Evolutionary conservation across 2,888 invertebrate genomes (phyloP).

Genomic region (Coleophora deauratella): DNA sequence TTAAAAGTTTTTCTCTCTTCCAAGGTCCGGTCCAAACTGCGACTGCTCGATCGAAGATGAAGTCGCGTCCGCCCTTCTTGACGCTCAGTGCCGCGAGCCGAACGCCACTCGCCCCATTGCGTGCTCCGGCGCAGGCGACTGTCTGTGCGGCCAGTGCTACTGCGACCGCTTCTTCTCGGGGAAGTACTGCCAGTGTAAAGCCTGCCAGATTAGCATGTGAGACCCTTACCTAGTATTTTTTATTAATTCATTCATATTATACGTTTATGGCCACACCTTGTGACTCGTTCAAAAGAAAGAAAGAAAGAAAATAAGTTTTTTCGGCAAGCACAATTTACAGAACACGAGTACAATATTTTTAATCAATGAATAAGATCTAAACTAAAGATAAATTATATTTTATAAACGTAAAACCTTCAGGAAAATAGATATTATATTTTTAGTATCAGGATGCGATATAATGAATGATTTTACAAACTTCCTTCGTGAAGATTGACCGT

Average conservation of each 20-base stretch:
- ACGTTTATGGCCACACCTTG: no score
- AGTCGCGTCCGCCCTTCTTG: conserved; percentile 48
- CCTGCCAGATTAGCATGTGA: conserved; percentile 68
- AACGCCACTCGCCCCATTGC: conserved; percentile 46
- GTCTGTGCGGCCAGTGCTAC: conserved; percentile 83
- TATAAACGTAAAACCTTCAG: no score
- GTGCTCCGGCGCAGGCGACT: conserved; percentile 84
- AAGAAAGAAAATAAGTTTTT: not conserved
- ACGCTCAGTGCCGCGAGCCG: conserved; percentile 47
- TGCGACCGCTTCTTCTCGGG: conserved; percentile 78
- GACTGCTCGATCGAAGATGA: conserved; percentile 66
- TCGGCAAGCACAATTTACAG: not conserved
- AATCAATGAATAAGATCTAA: no score
- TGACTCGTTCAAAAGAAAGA: no score
- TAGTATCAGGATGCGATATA: no score
- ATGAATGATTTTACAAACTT: no score
- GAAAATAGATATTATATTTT: no score
- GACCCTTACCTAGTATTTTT: conserved; percentile 21
- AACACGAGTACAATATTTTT: no score
- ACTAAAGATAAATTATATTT: no score
- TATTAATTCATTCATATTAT: no score
- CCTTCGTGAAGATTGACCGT: no score
- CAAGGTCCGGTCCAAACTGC: conserved; percentile 72
- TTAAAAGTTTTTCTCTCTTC: not conserved
- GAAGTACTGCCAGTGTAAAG: conserved; percentile 76